These are phyloP conservation scores for Odocoileus virginianus DNA, from an alignment of 2,113 vertebrate species.

Conservation along the genomic window DNA sequence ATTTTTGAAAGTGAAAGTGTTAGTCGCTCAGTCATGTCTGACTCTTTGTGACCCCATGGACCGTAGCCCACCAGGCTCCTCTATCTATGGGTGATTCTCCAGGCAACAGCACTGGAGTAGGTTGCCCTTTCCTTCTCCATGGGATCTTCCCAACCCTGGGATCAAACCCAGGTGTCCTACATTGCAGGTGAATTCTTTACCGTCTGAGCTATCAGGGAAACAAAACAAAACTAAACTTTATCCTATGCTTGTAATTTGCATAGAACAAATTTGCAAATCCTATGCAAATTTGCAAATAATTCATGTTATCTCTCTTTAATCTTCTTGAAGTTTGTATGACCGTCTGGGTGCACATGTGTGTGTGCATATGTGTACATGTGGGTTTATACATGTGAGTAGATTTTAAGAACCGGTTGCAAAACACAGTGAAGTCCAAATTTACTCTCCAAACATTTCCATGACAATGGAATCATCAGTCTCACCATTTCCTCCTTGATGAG, in stretches of 20 bases:
- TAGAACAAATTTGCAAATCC: neutral
- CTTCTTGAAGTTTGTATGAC: neutral
- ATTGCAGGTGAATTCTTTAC: neutral
- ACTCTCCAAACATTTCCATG: neutral
- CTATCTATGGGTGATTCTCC: neutral
- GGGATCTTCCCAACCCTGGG: neutral
- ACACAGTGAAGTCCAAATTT: neutral
- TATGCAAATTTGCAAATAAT: neutral
- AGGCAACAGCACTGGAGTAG: neutral
- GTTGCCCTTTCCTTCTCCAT: neutral
- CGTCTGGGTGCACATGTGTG: rapidly evolving
- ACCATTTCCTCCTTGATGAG: neutral
- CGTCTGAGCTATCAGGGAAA: neutral
- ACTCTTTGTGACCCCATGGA: neutral
- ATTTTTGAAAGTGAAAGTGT: neutral
- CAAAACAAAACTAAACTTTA: neutral
- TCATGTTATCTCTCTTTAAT: neutral
- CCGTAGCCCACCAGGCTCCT: neutral
- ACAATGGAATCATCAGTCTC: neutral
- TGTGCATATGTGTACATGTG: neutral
- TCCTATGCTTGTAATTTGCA: neutral
- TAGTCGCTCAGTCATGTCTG: neutral
- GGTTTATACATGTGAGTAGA: neutral
- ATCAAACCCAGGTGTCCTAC: neutral
- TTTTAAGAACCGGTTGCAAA: neutral